A percentile compares a stretch with the other conserved stretches of the same genome.
phyloP scores from a whole-genome alignment of 2,888 invertebrate genomes.

The Sycophila texana region DNA sequence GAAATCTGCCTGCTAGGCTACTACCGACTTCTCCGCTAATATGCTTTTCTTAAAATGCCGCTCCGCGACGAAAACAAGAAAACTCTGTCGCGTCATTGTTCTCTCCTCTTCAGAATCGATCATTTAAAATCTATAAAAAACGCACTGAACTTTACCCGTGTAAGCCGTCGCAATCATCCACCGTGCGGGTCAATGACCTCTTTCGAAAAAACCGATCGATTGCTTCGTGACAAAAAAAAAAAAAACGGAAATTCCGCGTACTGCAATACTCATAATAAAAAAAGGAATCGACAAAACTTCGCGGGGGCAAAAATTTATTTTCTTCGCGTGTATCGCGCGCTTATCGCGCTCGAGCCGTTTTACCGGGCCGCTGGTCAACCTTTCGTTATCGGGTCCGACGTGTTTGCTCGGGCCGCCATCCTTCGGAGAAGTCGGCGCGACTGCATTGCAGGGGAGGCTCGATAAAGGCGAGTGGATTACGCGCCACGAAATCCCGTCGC shows the following conservation, averaged over 20 bases:
- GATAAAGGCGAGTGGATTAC: conserved; percentile 20
- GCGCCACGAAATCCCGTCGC: conserved; percentile 26
- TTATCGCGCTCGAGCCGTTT: conserved; percentile 3
- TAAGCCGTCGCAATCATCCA: no score
- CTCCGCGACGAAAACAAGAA: no score
- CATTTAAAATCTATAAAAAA: no score
- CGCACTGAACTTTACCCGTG: no score
- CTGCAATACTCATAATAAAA: neutral
- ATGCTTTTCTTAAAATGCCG: conserved; percentile 11
- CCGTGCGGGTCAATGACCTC: no score
- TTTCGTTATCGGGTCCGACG: conserved; percentile 40
- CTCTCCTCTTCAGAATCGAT: no score
- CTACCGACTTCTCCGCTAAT: conserved; percentile 14
- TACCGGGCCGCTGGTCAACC: conserved; percentile 34
- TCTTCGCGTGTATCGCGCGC: neutral
- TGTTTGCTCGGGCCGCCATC: conserved; percentile 4
- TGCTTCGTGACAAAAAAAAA: no score
- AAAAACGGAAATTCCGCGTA: no score
- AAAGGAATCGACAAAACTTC: neutral
- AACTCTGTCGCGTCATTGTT: no score
- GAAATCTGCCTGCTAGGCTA: conserved; percentile 14
- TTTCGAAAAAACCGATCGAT: no score
- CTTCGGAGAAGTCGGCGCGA: conserved; percentile 60
- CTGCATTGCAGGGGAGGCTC: conserved; percentile 56
- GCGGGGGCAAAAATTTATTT: conserved; percentile 16